Conservation (phyloP, 2,797 vertebrate genomes). For the Melanogrammus aeglefinus region DNA sequence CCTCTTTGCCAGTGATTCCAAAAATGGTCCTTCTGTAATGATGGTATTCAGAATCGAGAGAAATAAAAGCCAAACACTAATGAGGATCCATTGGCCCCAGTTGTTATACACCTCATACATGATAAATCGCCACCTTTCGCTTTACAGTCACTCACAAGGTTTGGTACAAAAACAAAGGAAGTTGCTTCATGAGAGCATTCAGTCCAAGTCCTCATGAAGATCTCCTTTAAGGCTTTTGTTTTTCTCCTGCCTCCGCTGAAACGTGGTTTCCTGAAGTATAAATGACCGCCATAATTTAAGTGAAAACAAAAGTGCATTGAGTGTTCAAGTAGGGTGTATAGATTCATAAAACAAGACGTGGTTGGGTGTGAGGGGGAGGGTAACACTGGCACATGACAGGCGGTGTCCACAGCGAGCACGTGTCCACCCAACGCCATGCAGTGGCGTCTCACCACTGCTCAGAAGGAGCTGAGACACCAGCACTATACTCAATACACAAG, state of each 20-base stretch:
- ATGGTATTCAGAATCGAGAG: slow-evolving; percentile 43
- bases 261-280: slow-evolving; percentile 61
- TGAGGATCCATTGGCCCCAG: neutral
- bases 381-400: slow-evolving; percentile 56
- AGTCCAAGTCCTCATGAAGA: slow-evolving; percentile 40
- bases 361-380: neutral
- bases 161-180: slow-evolving; percentile 44
- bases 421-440: neutral
- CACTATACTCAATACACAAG: slow-evolving; percentile 36
- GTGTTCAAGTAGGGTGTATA: slow-evolving; percentile 92
- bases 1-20: slow-evolving; percentile 31
- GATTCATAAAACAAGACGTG: slow-evolving; percentile 56
- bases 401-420: neutral
- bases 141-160: slow-evolving; percentile 62
- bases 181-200: slow-evolving; percentile 44
- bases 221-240: slow-evolving; percentile 52
- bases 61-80: slow-evolving; percentile 7
- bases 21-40: slow-evolving; percentile 46
- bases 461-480: slow-evolving; percentile 33
- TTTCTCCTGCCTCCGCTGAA: slow-evolving; percentile 27
- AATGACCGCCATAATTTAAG: slow-evolving; percentile 72
- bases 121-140: slow-evolving; percentile 44
- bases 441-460: neutral
- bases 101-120: neutral
- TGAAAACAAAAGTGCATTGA: slow-evolving; percentile 90